phyloP scores from a whole-genome alignment of 2,888 invertebrate species.

The Erebia ligea region DNA sequence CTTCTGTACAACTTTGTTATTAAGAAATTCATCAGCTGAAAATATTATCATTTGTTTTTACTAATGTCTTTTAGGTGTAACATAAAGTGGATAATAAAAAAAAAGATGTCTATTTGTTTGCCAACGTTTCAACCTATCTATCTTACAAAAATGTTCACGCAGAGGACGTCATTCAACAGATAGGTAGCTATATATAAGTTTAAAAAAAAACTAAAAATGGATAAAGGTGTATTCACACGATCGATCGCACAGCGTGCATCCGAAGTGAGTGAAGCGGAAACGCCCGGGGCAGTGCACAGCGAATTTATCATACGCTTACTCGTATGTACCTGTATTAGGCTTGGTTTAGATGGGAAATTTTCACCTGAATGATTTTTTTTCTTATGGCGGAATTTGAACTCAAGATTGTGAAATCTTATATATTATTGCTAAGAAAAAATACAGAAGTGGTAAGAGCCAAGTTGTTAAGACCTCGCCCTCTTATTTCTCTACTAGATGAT shows the following conservation, averaged over 20 bases:
- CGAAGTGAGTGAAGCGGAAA: conserved; percentile 74
- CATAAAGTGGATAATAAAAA: not conserved
- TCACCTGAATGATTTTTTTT: not conserved
- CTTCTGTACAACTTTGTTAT: no score
- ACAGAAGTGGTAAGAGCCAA: no score
- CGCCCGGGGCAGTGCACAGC: conserved; percentile 68
- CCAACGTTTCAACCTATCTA: conserved; percentile 17
- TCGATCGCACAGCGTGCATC: conserved; percentile 72
- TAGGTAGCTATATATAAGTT: conserved; percentile 50
- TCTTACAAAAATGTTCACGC: conserved; percentile 23
- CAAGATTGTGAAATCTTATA: no score
- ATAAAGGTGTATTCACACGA: conserved; percentile 73
- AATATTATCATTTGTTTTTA: no score
- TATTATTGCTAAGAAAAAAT: no score
- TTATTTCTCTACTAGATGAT: no score
- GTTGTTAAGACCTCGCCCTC: no score
- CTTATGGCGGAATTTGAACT: not conserved
- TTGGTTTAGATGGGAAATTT: not conserved
- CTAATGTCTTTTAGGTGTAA: not conserved
- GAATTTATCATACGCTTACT: conserved; percentile 70
- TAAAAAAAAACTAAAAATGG: conserved; percentile 59
- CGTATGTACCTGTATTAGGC: conserved; percentile 46
- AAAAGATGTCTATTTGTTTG: not conserved
- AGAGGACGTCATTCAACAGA: conserved; percentile 41
- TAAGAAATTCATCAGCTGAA: no score